Evolutionary conservation across 1,140 invertebrate species (phyloP), one percentile per base, ranked within the genome.

Genomic region (Harlomillsia oculata): DNA sequence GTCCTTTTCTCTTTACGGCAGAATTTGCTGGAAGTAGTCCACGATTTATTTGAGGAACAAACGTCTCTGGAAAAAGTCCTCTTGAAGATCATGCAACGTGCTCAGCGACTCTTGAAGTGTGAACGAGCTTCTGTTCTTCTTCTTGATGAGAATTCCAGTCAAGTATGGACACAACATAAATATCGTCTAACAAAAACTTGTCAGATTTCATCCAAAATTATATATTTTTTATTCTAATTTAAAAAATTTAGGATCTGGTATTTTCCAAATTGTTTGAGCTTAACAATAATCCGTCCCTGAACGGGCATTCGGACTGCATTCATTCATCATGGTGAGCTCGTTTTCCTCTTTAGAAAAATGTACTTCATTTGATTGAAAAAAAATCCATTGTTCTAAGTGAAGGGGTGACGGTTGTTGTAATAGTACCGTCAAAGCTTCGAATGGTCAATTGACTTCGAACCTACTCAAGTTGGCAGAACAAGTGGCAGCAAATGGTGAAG

Each of bases 31-130:
- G 75, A 76, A 68, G 73, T 75, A 32, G 73, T 76, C 8, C 75
- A 76, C 61, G 74, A 76, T 63, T 56, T 76, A 13, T 76, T 76
- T 55, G 74, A 76, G 66, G 73, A 76, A 60, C 75, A 76, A 60
- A 76, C 73, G 2, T 75, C 74, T 0, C 54, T 76, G 51, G 74
- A 76, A 57, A 71, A 72, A 64, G 72, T 76, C 5, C 69, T 76
- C 8, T 64, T 74, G 54, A 75, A 75, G 63, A 75, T 73, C 23
- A 75, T 76, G 72, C 73, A 76, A 55, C 46, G 73, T 51, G 74
- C 75, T 21, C 74, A 76, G 56, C 58, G 69, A 25, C 68, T 76
- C 6, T 66, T 76, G 23, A 74, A 74, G 64, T 76, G 74, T 52
- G 73, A 76, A 60, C 59, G 71, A 14, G 74, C 75, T 6, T 71